These are phyloP conservation scores for Galaxias olidus DNA, from an alignment of 2,797 vertebrate genomes.

Conservation along the genomic window DNA sequence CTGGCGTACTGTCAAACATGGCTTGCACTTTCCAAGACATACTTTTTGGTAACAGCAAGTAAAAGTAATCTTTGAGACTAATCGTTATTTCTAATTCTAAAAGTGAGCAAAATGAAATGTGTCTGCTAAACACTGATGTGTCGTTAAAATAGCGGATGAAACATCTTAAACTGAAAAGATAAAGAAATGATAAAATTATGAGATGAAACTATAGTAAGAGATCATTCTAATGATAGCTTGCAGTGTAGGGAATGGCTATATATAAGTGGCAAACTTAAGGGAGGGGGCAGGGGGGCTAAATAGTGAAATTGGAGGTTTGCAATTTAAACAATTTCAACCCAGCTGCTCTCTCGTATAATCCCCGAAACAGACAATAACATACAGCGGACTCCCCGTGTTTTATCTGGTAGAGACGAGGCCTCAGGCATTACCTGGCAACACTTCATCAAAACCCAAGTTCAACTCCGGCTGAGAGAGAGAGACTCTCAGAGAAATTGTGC, in stretches of 20 bases:
- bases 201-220: slow-evolving; percentile 5
- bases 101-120: slow-evolving; percentile 60
- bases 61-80: slow-evolving; percentile 28
- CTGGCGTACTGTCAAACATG: slow-evolving; percentile 73
- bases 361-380: slow-evolving; percentile 36
- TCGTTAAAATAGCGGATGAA: slow-evolving; percentile 65
- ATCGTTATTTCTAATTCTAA: slow-evolving; percentile 40
- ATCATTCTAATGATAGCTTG: too few relatives aligned
- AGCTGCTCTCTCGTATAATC: slow-evolving; percentile 37
- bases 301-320: neutral
- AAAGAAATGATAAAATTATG: slow-evolving; percentile 19
- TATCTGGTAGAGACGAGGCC: slow-evolving; percentile 71
- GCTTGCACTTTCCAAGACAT: slow-evolving; percentile 50
- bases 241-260: too few relatives aligned
- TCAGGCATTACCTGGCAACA: slow-evolving; percentile 76
- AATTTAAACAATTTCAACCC: slow-evolving; percentile 12
- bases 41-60: slow-evolving; percentile 44
- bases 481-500: slow-evolving; percentile 67
- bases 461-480: slow-evolving; percentile 59
- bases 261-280: neutral
- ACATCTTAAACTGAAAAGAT: slow-evolving; percentile 42
- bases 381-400: slow-evolving; percentile 61
- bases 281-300: neutral
- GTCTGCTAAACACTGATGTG: slow-evolving; percentile 62
- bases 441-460: slow-evolving; percentile 79